These are phyloP conservation scores for Eulimnadia texana DNA, from an alignment of 1,140 invertebrate species.

Conservation along the genomic window DNA sequence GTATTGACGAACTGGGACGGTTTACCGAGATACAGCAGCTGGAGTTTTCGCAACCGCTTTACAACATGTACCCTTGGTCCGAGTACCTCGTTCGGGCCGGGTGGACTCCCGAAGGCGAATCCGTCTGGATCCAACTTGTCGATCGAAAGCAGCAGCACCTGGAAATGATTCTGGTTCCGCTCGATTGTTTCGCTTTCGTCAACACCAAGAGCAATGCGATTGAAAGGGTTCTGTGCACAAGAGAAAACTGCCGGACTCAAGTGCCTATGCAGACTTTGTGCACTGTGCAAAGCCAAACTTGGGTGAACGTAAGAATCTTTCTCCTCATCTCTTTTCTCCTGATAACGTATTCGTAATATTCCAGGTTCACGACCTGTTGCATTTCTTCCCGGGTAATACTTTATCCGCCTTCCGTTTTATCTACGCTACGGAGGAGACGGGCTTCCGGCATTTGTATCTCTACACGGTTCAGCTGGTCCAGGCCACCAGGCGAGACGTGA, in stretches of 20 bases:
- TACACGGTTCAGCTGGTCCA: slow-evolving; percentile 32
- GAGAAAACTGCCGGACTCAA: background rate
- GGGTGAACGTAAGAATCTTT: slow-evolving; percentile 9
- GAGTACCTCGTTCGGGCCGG: slow-evolving; percentile 88
- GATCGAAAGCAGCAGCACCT: slow-evolving; percentile 70
- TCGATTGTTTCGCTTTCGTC: slow-evolving; percentile 19
- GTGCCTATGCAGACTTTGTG: slow-evolving; percentile 7
- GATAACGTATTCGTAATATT: no score
- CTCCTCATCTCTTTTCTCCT: no score
- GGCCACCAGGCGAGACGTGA: background rate
- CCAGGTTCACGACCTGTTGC: slow-evolving; percentile 66
- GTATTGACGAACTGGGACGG: slow-evolving; percentile 45
- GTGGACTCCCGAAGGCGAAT: slow-evolving; percentile 76
- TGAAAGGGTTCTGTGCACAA: background rate
- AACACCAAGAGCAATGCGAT: background rate
- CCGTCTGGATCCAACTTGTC: slow-evolving; percentile 75
- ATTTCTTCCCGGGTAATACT: slow-evolving; percentile 56
- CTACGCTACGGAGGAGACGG: slow-evolving; percentile 83
- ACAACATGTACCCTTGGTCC: slow-evolving; percentile 68
- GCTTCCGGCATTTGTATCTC: slow-evolving; percentile 80
- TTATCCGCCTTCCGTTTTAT: slow-evolving; percentile 53
- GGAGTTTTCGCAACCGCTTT: slow-evolving; percentile 53
- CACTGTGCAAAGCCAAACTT: slow-evolving; percentile 11
- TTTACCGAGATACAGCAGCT: slow-evolving; percentile 47
- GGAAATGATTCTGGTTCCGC: slow-evolving; percentile 39